A percentile compares a stretch with the other conserved stretches of the same genome.
Evolutionary conservation across 2,113 vertebrate genomes (phyloP).

Genomic region (Maylandia zebra): DNA sequence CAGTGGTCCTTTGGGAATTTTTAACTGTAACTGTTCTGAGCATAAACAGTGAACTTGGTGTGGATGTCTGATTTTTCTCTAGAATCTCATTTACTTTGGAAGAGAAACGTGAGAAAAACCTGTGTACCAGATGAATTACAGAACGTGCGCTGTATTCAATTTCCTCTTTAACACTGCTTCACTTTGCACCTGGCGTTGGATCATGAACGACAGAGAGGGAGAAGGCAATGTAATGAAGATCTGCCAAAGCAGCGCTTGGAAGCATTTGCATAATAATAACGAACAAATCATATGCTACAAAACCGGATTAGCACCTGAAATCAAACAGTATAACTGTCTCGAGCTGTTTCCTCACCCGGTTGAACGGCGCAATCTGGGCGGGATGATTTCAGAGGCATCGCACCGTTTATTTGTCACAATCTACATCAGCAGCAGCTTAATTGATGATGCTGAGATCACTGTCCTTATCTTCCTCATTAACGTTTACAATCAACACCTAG

Average conservation of each 20-base stretch:
- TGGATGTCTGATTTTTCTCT: not conserved
- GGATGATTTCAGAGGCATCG: not conserved
- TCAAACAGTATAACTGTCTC: slow-evolving; percentile 17
- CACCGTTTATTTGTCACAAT: not conserved
- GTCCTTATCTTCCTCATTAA: not conserved
- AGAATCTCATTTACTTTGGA: not conserved
- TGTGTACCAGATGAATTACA: not conserved
- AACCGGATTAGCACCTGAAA: slow-evolving; percentile 28
- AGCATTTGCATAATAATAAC: slow-evolving; percentile 47
- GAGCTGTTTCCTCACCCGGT: not conserved
- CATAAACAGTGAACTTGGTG: not conserved
- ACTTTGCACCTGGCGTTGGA: slow-evolving; percentile 9
- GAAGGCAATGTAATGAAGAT: slow-evolving; percentile 25
- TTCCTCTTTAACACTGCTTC: not conserved
- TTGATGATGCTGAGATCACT: not conserved
- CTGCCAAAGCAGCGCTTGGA: not conserved
- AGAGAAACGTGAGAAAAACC: not conserved
- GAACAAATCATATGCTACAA: slow-evolving; percentile 20
- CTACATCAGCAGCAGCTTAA: not conserved
- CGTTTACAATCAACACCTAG: not conserved
- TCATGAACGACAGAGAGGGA: not conserved
- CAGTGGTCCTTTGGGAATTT: not conserved
- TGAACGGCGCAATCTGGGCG: not conserved
- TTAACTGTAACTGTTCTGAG: not conserved
- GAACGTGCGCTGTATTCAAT: not conserved